phyloP scores from a whole-genome alignment of 2,797 vertebrate genomes.

The Rhabdophis nuchalis region DNA sequence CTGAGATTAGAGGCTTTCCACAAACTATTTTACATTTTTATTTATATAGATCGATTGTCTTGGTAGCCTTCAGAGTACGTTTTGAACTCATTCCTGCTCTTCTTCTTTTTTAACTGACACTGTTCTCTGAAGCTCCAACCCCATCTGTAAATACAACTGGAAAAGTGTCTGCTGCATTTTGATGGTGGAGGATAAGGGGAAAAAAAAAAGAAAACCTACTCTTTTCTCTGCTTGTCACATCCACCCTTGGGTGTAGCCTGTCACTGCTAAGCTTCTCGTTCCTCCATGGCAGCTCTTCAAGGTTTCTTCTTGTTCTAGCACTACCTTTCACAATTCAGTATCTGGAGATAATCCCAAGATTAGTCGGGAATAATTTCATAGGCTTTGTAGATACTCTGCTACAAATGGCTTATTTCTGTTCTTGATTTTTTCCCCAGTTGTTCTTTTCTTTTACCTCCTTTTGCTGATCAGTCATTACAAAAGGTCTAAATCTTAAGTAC shows the following conservation, averaged over 20 bases:
- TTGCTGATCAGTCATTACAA: background rate
- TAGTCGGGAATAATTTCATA: background rate
- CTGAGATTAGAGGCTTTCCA: too few relatives aligned
- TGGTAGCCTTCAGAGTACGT: background rate
- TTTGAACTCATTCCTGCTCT: background rate
- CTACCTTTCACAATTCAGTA: background rate
- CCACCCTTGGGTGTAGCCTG: background rate
- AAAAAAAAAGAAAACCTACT: background rate
- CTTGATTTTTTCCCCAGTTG: background rate
- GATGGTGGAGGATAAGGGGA: background rate
- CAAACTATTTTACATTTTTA: too few relatives aligned
- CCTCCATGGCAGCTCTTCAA: background rate
- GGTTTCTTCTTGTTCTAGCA: background rate
- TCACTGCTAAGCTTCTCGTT: background rate
- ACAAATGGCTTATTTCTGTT: background rate
- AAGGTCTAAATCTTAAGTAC: background rate
- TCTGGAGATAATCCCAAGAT: background rate
- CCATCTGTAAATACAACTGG: background rate
- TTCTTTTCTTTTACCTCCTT: background rate
- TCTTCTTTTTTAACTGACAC: background rate
- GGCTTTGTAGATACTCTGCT: background rate
- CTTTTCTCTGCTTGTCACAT: background rate
- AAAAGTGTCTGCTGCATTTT: background rate
- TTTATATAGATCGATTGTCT: too few relatives aligned
- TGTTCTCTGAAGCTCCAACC: background rate